Evolutionary conservation across 2,113 vertebrate species (phyloP).

Genomic region (Halichoeres trimaculatus): DNA sequence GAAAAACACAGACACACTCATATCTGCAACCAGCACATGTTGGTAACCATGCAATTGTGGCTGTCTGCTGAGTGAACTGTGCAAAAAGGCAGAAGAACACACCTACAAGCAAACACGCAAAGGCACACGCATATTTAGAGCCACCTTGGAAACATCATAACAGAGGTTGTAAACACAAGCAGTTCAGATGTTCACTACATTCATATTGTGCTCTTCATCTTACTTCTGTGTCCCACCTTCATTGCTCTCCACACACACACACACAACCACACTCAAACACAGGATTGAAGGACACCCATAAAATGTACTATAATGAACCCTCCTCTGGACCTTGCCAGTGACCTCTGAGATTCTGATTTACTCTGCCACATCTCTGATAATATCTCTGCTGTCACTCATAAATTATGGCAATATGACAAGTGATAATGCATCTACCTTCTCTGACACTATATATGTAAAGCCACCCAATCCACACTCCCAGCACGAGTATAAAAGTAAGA

Average conservation of each 20-base stretch:
- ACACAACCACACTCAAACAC: constrained; percentile 35
- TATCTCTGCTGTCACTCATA: constrained; percentile 69
- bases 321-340: constrained; percentile 70
- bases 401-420: constrained; percentile 60
- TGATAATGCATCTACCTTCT: constrained; percentile 47
- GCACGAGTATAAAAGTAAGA: neutral
- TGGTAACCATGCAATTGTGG: constrained; percentile 35
- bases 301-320: constrained; percentile 72
- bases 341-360: constrained; percentile 72
- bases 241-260: neutral
- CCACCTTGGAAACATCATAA: constrained; percentile 49
- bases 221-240: constrained; percentile 1
- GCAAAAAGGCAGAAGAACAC: constrained; percentile 51
- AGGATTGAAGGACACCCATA: constrained; percentile 72
- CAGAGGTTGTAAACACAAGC: constrained; percentile 51
- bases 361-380: constrained; percentile 69
- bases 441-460: constrained; percentile 25
- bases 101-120: constrained; percentile 46
- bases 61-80: constrained; percentile 11
- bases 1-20: constrained; percentile 27
- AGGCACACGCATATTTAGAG: constrained; percentile 30
- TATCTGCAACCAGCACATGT: constrained; percentile 40
- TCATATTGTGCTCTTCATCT: constrained; percentile 9
- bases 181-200: constrained; percentile 21
- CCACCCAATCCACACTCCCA: constrained; percentile 7